A percentile compares a stretch with the other conserved stretches of the same genome.
Evolutionary conservation across 2,113 vertebrate species (phyloP).

Genomic region (Microtus oregoni): DNA sequence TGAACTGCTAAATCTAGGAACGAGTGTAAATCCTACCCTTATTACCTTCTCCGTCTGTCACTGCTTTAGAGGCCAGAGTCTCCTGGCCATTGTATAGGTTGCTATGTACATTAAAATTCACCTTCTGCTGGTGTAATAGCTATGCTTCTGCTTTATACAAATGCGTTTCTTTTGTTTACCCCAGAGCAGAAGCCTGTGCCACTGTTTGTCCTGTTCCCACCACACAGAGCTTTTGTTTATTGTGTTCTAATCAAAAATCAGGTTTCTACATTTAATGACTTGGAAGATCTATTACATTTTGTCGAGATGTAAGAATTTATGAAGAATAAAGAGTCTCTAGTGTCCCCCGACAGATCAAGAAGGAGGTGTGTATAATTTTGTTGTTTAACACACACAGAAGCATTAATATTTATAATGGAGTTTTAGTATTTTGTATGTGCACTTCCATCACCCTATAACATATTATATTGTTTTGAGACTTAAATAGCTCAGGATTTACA

Average conservation of each 20-base stretch:
- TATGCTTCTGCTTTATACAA: constrained; percentile 49
- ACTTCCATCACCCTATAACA: constrained; percentile 31
- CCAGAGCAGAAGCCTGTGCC: constrained; percentile 24
- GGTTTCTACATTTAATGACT: constrained; percentile 69
- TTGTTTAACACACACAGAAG: constrained; percentile 42
- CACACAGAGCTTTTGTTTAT: constrained; percentile 50
- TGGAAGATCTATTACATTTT: constrained; percentile 73
- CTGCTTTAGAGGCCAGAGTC: constrained; percentile 14
- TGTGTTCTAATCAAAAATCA: constrained; percentile 74
- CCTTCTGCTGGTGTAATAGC: constrained; percentile 6
- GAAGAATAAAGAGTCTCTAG: constrained; percentile 55
- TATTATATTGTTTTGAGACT: constrained; percentile 47
- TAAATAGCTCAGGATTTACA: constrained; percentile 60
- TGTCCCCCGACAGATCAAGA: constrained; percentile 66
- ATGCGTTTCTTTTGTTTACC: constrained; percentile 51
- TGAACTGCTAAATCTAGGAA: constrained; percentile 3
- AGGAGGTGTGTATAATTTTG: constrained; percentile 66
- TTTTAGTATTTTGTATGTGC: constrained; percentile 69
- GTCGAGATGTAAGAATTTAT: constrained; percentile 62
- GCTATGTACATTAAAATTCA: constrained; percentile 44
- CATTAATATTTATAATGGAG: constrained; percentile 77
- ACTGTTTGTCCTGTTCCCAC: constrained; percentile 56
- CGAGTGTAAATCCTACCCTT: not conserved
- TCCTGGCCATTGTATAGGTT: not conserved
- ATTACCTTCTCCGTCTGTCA: not conserved